These are phyloP conservation scores for Callocephalon fimbriatum DNA, from an alignment of 2,113 vertebrate species.

Conservation along the genomic window DNA sequence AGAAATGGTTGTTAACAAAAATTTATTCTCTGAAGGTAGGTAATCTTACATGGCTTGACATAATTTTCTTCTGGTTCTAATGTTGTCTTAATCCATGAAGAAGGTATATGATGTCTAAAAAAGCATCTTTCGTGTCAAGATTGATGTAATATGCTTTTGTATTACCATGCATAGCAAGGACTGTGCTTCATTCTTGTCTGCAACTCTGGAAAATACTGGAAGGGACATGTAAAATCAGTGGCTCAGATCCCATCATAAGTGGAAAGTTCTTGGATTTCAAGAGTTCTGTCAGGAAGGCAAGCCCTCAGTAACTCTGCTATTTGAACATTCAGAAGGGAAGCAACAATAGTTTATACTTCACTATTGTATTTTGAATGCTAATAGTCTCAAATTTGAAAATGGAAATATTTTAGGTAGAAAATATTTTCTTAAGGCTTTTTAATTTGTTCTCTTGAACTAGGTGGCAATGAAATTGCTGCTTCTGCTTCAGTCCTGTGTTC, in stretches of 20 bases:
- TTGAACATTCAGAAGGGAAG: not conserved
- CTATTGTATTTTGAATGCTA: not conserved
- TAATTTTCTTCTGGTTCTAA: not conserved
- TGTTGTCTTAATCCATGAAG: not conserved
- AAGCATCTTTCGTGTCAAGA: not conserved
- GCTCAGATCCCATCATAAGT: not conserved
- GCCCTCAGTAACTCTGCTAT: not conserved
- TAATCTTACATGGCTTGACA: not conserved
- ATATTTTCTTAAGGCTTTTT: not conserved
- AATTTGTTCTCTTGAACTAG: slow-evolving; percentile 58
- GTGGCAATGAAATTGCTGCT: slow-evolving; percentile 12
- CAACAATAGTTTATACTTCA: not conserved
- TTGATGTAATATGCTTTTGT: not conserved
- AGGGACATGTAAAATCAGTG: not conserved
- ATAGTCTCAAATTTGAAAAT: not conserved
- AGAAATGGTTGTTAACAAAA: not conserved
- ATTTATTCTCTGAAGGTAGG: slow-evolving; percentile 10
- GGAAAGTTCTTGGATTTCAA: not conserved
- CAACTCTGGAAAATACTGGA: not conserved
- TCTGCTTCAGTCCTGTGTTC: slow-evolving; percentile 37
- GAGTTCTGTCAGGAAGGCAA: not conserved
- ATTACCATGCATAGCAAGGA: not conserved
- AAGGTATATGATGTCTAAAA: not conserved
- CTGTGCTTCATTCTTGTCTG: not conserved
- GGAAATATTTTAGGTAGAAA: not conserved